phyloP scores from a whole-genome alignment of 1,140 invertebrate genomes.

The Callitettix versicolor region DNA sequence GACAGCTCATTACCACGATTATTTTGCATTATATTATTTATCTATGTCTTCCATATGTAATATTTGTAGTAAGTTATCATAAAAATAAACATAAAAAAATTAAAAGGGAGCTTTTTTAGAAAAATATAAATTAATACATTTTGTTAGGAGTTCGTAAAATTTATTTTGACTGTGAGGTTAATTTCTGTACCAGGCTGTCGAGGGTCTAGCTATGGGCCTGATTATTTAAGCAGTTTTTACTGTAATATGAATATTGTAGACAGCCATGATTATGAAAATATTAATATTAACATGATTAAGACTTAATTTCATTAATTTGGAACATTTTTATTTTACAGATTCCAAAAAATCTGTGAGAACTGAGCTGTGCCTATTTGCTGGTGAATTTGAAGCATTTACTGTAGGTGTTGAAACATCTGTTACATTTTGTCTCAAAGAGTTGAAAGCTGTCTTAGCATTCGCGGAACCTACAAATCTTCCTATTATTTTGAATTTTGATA shows the following conservation, averaged over 20 bases:
- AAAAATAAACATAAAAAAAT: background rate
- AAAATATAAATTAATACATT: too few relatives aligned
- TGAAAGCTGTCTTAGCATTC: background rate
- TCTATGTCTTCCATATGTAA: too few relatives aligned
- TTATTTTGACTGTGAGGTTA: too few relatives aligned
- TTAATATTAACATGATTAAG: too few relatives aligned
- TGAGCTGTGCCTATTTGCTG: background rate
- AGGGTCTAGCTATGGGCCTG: too few relatives aligned
- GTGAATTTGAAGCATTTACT: conserved; percentile 1
- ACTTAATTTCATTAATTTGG: too few relatives aligned
- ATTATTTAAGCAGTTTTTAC: too few relatives aligned
- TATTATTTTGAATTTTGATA: background rate
- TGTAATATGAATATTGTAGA: too few relatives aligned
- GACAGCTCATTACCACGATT: background rate
- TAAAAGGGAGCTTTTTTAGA: background rate
- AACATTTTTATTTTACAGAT: too few relatives aligned
- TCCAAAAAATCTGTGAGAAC: conserved; percentile 9
- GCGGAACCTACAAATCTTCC: conserved; percentile 1
- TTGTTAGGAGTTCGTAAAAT: too few relatives aligned
- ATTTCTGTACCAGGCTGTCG: too few relatives aligned
- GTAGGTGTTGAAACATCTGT: background rate
- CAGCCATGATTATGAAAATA: too few relatives aligned
- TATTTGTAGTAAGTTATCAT: background rate
- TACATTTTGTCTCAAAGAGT: conserved; percentile 6
- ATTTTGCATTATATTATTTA: background rate